phyloP scores from a whole-genome alignment of 2,113 vertebrate genomes.

The Benitochromis conjunctus region DNA sequence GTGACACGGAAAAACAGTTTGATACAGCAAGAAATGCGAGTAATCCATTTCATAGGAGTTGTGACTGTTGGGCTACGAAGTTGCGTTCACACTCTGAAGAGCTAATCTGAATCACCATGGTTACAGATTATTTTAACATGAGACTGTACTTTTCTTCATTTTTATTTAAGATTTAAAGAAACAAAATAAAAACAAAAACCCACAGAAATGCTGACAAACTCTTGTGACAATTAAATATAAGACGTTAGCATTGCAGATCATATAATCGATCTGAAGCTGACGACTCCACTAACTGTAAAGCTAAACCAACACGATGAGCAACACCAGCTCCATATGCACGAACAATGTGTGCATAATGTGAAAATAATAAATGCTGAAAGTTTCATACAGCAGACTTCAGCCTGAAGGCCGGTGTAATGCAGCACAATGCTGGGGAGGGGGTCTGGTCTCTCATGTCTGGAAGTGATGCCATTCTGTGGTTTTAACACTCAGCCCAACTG shows the following conservation, averaged over 20 bases:
- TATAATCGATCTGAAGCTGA: not conserved
- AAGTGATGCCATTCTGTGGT: constrained; percentile 7
- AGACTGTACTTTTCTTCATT: not conserved
- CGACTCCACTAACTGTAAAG: not conserved
- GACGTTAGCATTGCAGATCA: not conserved
- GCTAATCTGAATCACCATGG: not conserved
- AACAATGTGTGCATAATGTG: not conserved
- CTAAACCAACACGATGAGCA: not conserved
- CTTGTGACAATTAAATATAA: not conserved
- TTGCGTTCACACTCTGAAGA: not conserved
- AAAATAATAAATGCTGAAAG: not conserved
- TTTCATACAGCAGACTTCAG: not conserved
- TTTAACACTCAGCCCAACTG: constrained; percentile 21
- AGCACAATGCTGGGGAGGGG: not conserved
- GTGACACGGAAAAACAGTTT: not conserved
- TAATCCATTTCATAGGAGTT: not conserved
- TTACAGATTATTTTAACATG: not conserved
- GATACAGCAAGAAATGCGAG: not conserved
- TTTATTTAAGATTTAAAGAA: not conserved
- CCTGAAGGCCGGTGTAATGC: not conserved
- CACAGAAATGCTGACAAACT: not conserved
- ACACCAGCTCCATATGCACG: not conserved
- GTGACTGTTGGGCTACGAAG: not conserved
- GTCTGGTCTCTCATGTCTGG: constrained; percentile 14
- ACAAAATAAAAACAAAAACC: not conserved